Percentiles rank a stretch among this genome's conserved stretches.
Evolutionary conservation across 1,140 invertebrate species (phyloP).

Genomic region (Oppia nitens): DNA sequence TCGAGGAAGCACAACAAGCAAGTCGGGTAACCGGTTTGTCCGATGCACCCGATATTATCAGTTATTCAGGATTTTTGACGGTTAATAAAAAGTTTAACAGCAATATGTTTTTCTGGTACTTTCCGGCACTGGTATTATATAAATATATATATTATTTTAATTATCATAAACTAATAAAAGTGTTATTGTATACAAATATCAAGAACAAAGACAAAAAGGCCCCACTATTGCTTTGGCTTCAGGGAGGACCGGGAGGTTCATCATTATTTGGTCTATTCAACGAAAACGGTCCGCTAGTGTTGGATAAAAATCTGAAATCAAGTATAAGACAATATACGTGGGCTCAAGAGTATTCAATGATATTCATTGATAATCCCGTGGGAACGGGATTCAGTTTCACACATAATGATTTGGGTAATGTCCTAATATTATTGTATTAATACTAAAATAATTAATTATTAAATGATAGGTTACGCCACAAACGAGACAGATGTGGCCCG

Average conservation of each 20-base stretch:
- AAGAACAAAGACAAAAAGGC: slow-evolving; percentile 20
- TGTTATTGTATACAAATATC: no score
- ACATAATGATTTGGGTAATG: slow-evolving; percentile 13
- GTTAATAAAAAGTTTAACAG: slow-evolving; percentile 16
- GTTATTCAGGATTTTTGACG: slow-evolving; percentile 15
- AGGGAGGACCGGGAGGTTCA: slow-evolving; percentile 60
- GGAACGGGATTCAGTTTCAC: slow-evolving; percentile 37
- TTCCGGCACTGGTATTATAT: slow-evolving; percentile 18
- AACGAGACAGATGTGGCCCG: slow-evolving; percentile 19
- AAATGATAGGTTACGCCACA: slow-evolving; percentile 9
- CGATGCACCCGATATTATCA: slow-evolving; percentile 1
- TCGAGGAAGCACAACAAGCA: slow-evolving; percentile 7
- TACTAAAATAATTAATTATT: no score
- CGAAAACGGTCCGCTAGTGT: slow-evolving; percentile 57
- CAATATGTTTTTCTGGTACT: slow-evolving; percentile 23
- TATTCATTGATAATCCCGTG: slow-evolving; percentile 76
- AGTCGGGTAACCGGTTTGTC: neutral
- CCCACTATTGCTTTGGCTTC: slow-evolving; percentile 65
- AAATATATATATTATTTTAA: neutral
- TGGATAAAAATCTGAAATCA: slow-evolving; percentile 38
- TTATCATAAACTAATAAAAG: neutral
- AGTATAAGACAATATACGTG: slow-evolving; percentile 46
- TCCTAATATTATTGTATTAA: no score
- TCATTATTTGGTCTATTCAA: slow-evolving; percentile 61
- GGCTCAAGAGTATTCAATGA: slow-evolving; percentile 50